These are phyloP conservation scores for Chelidonichthys spinosus DNA, from an alignment of 2,797 vertebrate species.

Conservation along the genomic window DNA sequence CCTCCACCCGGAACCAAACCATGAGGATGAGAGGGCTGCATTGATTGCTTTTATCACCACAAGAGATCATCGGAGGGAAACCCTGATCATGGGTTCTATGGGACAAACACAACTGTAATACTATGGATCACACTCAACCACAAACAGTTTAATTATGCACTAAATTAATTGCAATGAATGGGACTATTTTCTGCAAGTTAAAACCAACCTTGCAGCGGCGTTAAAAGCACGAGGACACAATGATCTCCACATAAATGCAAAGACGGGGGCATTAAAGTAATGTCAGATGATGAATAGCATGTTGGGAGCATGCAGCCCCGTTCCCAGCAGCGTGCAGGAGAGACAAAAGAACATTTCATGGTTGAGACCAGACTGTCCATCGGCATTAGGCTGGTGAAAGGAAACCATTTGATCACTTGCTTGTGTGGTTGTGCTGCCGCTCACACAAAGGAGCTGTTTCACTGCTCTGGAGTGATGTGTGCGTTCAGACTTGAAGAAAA, in stretches of 20 bases:
- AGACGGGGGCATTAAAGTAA: background rate
- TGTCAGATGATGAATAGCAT: conserved; percentile 1
- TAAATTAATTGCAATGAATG: conserved; percentile 26
- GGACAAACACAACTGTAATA: background rate
- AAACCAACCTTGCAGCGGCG: conserved; percentile 30
- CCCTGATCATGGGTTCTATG: background rate
- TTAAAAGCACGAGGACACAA: conserved; percentile 32
- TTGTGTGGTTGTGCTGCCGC: background rate
- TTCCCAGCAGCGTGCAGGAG: background rate
- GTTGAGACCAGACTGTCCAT: conserved; percentile 23
- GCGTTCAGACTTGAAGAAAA: background rate
- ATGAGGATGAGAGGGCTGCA: background rate
- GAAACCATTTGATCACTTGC: conserved; percentile 2
- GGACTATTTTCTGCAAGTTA: conserved; percentile 12
- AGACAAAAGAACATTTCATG: conserved; percentile 39
- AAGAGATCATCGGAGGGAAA: too few species aligned
- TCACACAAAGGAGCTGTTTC: background rate
- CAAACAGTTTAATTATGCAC: conserved; percentile 21
- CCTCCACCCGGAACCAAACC: too few species aligned
- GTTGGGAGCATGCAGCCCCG: conserved; percentile 11
- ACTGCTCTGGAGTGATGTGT: background rate
- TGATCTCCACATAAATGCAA: conserved; percentile 18
- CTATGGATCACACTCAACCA: background rate
- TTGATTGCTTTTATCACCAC: background rate
- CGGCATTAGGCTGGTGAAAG: conserved; percentile 9